These are phyloP conservation scores for Nicator chloris DNA, from an alignment of 2,113 vertebrate species.

Conservation along the genomic window DNA sequence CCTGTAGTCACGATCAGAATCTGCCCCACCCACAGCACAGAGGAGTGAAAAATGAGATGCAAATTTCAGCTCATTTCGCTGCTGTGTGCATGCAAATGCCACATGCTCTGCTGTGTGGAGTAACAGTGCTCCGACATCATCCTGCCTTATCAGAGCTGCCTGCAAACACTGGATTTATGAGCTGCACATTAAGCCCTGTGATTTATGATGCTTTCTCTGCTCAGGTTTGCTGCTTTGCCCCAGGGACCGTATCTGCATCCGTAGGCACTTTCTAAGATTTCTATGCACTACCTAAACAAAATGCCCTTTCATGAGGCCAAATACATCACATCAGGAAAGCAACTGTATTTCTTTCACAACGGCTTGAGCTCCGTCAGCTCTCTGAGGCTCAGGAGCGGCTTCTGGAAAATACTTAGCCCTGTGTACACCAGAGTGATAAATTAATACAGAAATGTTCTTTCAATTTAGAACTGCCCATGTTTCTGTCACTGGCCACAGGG, in stretches of 20 bases:
- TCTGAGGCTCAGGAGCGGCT: background rate
- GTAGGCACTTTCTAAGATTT: conserved; percentile 49
- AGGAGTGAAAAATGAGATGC: background rate
- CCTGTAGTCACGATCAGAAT: background rate
- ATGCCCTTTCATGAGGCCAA: conserved; percentile 51
- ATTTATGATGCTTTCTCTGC: conserved; percentile 26
- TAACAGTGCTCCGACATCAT: background rate
- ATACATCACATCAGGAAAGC: conserved; percentile 20
- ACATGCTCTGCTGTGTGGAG: background rate
- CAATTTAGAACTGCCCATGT: background rate
- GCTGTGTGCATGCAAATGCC: background rate
- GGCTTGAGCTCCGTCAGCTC: background rate
- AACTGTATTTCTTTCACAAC: conserved; percentile 54
- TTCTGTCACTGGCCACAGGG: background rate
- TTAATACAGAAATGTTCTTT: conserved; percentile 53
- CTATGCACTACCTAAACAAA: conserved; percentile 30
- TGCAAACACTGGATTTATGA: background rate
- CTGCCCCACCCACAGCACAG: background rate
- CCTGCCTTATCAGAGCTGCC: background rate
- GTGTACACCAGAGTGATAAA: conserved; percentile 24
- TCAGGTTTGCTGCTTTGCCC: conserved; percentile 20
- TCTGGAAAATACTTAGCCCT: conserved; percentile 50
- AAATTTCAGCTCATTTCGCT: background rate
- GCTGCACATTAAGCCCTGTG: background rate
- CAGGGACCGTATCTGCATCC: background rate